Conservation (phyloP, 1,140 invertebrate genomes). For the Drosophila sulfurigaster region DNA sequence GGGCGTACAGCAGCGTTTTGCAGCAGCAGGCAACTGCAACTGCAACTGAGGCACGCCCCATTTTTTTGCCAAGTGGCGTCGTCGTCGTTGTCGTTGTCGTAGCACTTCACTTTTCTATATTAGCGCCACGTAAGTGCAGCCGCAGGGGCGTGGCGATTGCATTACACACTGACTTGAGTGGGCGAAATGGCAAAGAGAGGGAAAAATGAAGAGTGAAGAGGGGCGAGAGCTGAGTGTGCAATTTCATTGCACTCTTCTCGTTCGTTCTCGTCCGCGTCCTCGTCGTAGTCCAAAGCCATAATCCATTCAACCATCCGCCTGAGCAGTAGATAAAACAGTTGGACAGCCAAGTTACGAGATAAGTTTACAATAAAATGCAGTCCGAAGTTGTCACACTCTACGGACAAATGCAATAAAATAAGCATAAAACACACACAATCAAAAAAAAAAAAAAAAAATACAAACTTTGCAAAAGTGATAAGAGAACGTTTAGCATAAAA, state of each 20-base stretch:
- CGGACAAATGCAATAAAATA: not conserved
- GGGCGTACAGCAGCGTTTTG: constrained; percentile 32
- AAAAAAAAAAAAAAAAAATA: no score
- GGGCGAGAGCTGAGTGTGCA: constrained; percentile 48
- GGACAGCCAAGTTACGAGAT: constrained; percentile 35
- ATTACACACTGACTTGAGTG: constrained; percentile 41
- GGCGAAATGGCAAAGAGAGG: no score
- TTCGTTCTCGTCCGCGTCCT: not conserved
- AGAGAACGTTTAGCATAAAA: not conserved
- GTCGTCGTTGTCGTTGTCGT: constrained; percentile 67
- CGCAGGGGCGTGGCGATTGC: constrained; percentile 77
- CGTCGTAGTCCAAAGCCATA: not conserved
- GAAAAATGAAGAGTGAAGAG: no score
- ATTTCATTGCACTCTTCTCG: constrained; percentile 15
- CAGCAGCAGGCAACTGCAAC: not conserved
- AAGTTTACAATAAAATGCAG: constrained; percentile 46
- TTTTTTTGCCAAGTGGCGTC: constrained; percentile 71
- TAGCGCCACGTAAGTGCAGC: constrained; percentile 79
- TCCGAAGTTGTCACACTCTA: constrained; percentile 40
- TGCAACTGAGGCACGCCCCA: constrained; percentile 48
- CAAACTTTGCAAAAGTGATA: not conserved
- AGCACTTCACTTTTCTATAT: constrained; percentile 81
- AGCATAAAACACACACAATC: no score
- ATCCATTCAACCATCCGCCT: constrained; percentile 24
- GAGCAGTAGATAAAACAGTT: constrained; percentile 65